phyloP scores from a whole-genome alignment of 2,113 vertebrate genomes.

The Dipodomys ordii region DNA sequence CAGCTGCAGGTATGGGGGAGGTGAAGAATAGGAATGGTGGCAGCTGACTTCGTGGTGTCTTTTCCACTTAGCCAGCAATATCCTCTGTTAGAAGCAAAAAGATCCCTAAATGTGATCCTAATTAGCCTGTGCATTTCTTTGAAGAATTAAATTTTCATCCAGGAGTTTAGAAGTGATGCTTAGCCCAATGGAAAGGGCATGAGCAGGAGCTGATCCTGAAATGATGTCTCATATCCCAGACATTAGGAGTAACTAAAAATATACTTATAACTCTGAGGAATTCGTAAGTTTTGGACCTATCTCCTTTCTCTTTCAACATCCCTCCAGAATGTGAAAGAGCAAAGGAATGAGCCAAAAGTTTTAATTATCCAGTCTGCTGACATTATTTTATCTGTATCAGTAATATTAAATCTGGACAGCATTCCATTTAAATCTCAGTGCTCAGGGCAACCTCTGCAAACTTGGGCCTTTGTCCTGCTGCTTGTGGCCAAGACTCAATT shows the following conservation, averaged over 20 bases:
- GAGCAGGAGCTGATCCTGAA: slow-evolving; percentile 64
- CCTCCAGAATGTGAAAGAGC: slow-evolving; percentile 64
- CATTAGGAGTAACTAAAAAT: slow-evolving; percentile 73
- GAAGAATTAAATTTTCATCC: slow-evolving; percentile 86
- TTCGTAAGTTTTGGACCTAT: slow-evolving; percentile 60
- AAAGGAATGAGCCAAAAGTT: slow-evolving; percentile 60
- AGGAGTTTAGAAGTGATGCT: slow-evolving; percentile 83
- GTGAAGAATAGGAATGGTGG: slow-evolving; percentile 43
- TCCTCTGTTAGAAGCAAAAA: slow-evolving; percentile 80
- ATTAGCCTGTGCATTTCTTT: slow-evolving; percentile 86
- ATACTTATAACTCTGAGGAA: slow-evolving; percentile 63
- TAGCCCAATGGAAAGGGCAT: slow-evolving; percentile 81
- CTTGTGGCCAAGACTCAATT: not conserved
- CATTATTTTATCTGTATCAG: slow-evolving; percentile 67
- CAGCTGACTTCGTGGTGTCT: slow-evolving; percentile 79
- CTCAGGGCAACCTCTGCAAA: not conserved
- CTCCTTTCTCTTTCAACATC: slow-evolving; percentile 55
- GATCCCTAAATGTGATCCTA: slow-evolving; percentile 85
- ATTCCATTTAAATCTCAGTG: slow-evolving; percentile 51
- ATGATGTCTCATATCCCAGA: slow-evolving; percentile 64
- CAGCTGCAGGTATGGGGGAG: not conserved
- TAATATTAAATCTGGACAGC: slow-evolving; percentile 53
- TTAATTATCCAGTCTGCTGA: slow-evolving; percentile 77
- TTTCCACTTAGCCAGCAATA: slow-evolving; percentile 77
- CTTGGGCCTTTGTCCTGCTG: slow-evolving; percentile 1